Conservation (phyloP, 2,113 vertebrate species). For the Bufo bufo region DNA sequence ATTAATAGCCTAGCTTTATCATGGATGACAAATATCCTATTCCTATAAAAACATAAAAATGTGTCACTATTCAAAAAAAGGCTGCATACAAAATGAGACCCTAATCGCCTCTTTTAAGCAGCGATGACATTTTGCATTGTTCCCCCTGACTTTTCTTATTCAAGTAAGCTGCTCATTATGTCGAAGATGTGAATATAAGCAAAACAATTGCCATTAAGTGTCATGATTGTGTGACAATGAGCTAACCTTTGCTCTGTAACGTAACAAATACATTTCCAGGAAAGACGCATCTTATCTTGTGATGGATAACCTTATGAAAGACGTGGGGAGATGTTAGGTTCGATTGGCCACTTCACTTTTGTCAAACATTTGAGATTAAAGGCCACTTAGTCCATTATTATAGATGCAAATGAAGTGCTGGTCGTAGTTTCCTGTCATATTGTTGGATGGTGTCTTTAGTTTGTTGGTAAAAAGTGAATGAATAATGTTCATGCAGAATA, state of each 20-base stretch:
- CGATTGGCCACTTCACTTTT: conserved; percentile 42
- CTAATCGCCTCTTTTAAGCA: conserved; percentile 21
- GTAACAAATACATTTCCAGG: conserved; percentile 43
- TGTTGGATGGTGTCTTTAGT: conserved; percentile 33
- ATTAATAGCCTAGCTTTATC: neutral
- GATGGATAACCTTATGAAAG: conserved; percentile 40
- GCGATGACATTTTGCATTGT: neutral
- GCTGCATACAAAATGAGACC: conserved; percentile 16
- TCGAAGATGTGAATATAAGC: conserved; percentile 33
- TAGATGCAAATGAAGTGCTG: conserved; percentile 46
- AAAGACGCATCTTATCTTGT: conserved; percentile 8
- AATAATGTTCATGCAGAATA: conserved; percentile 18
- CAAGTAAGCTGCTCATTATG: conserved; percentile 38
- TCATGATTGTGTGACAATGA: conserved; percentile 33
- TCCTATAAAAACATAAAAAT: neutral
- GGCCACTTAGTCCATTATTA: conserved; percentile 44
- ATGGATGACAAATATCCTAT: neutral
- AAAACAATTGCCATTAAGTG: conserved; percentile 28
- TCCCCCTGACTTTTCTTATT: conserved; percentile 4
- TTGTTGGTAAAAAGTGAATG: conserved; percentile 4
- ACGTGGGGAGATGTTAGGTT: conserved; percentile 30
- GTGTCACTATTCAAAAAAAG: neutral
- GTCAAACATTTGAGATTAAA: conserved; percentile 30
- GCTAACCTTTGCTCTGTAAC: conserved; percentile 12
- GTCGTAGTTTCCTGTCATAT: conserved; percentile 23